Conservation (phyloP, 2,888 invertebrate species). For the Timema podura region DNA sequence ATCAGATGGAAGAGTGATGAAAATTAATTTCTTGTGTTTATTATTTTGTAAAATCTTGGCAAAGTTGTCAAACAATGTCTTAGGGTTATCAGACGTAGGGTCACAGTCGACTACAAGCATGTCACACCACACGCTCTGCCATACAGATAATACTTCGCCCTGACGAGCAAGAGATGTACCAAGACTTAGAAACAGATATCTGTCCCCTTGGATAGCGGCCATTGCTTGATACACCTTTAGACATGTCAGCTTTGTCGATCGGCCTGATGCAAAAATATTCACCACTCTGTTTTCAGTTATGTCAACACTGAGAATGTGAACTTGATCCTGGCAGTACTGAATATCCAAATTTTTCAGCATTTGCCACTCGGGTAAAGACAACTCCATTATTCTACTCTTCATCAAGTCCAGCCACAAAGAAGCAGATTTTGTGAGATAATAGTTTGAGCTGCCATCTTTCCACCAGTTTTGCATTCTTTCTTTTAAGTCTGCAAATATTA, state of each 20-base stretch:
- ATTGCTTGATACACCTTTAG: slow-evolving; percentile 10
- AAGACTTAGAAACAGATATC: slow-evolving; percentile 1
- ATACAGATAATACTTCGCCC: slow-evolving; percentile 8
- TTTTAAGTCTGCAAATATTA: slow-evolving; percentile 1
- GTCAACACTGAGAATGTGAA: not conserved
- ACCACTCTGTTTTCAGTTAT: slow-evolving; percentile 12
- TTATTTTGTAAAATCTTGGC: not conserved
- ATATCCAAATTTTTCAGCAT: slow-evolving; percentile 5
- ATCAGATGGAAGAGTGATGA: slow-evolving; percentile 8
- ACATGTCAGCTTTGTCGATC: not conserved
- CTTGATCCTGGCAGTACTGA: not conserved
- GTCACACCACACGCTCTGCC: slow-evolving; percentile 13
- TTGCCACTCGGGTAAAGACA: not conserved
- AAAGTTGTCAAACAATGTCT: slow-evolving; percentile 5
- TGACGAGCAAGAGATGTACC: slow-evolving; percentile 1
- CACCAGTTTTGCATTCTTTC: slow-evolving; percentile 16
- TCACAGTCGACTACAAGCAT: slow-evolving; percentile 5
- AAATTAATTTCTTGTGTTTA: not conserved
- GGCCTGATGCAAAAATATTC: not conserved
- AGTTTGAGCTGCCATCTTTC: slow-evolving; percentile 8
- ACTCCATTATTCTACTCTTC: not conserved
- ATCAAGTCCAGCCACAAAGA: slow-evolving; percentile 12
- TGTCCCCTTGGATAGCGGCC: not conserved
- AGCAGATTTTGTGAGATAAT: slow-evolving; percentile 12
- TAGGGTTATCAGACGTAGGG: not conserved